Conservation (phyloP, 2,113 vertebrate genomes). For the Hydrolagus affinis region DNA sequence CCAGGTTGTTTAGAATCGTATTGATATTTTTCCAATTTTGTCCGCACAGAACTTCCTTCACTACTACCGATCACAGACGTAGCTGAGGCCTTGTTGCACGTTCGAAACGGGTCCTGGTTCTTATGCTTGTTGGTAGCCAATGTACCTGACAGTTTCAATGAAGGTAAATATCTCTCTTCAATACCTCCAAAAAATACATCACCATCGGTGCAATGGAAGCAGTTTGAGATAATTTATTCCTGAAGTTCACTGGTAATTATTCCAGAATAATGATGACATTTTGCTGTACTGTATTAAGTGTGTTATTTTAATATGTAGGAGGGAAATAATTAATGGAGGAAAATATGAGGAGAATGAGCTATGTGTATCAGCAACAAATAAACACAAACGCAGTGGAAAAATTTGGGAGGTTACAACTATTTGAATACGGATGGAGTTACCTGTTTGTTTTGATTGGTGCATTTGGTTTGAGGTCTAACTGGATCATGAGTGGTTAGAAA, state of each 20-base stretch:
- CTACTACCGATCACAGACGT: conserved; percentile 86
- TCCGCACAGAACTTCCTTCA: conserved; percentile 72
- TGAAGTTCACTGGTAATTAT: neutral
- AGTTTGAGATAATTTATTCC: neutral
- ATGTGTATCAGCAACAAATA: no score
- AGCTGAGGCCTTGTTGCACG: conserved; percentile 85
- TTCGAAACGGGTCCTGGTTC: conserved; percentile 94
- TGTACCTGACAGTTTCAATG: conserved; percentile 93
- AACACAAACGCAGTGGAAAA: no score
- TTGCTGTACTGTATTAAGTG: no score
- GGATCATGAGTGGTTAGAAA: no score
- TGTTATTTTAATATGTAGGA: no score
- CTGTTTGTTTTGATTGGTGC: no score
- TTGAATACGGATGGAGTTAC: no score
- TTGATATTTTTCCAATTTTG: conserved; percentile 20
- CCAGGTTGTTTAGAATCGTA: neutral
- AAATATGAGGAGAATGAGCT: no score
- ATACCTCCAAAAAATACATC: neutral
- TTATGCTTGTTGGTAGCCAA: conserved; percentile 93
- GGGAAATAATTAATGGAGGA: no score
- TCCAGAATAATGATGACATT: no score
- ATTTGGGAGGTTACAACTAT: no score
- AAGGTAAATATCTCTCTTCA: conserved; percentile 60
- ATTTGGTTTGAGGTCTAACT: no score
- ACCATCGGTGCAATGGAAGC: neutral